These are phyloP conservation scores for Xiphophorus maculatus DNA, from an alignment of 2,113 vertebrate genomes.

Conservation along the genomic window DNA sequence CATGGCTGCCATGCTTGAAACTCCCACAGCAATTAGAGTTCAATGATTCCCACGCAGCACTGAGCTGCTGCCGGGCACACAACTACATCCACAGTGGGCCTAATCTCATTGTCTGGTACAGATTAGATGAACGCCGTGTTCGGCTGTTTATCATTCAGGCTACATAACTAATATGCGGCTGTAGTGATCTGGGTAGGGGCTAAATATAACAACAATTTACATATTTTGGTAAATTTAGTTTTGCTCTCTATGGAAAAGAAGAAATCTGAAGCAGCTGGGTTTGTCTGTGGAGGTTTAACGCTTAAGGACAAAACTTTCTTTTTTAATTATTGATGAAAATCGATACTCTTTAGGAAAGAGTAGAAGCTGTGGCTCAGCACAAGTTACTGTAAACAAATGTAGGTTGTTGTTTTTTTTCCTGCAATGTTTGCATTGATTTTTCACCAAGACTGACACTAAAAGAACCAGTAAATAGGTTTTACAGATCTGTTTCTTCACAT, in stretches of 20 bases:
- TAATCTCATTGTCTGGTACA: conserved; percentile 38
- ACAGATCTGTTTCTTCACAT: too few species aligned
- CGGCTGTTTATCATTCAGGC: conserved; percentile 21
- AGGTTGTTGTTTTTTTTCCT: too few species aligned
- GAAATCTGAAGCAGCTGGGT: background rate
- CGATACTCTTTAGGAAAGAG: background rate
- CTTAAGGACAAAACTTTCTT: background rate
- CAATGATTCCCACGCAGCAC: conserved; percentile 23
- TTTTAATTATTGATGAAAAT: background rate
- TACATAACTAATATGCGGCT: conserved; percentile 1
- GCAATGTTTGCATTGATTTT: too few species aligned
- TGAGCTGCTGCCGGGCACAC: conserved; percentile 30
- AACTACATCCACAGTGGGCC: conserved; percentile 27
- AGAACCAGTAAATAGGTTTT: too few species aligned
- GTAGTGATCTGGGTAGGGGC: background rate
- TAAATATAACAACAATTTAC: background rate
- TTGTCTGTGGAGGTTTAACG: background rate
- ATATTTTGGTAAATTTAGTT: background rate
- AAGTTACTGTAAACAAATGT: too few species aligned
- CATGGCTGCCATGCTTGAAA: conserved; percentile 12
- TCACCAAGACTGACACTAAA: too few species aligned
- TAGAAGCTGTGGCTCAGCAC: too few species aligned
- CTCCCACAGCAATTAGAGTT: conserved; percentile 48
- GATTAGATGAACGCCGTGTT: conserved; percentile 42
- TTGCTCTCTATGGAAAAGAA: background rate